Evolutionary conservation across 2,113 vertebrate genomes (phyloP).

Genomic region (Tympanuchus pallidicinctus): DNA sequence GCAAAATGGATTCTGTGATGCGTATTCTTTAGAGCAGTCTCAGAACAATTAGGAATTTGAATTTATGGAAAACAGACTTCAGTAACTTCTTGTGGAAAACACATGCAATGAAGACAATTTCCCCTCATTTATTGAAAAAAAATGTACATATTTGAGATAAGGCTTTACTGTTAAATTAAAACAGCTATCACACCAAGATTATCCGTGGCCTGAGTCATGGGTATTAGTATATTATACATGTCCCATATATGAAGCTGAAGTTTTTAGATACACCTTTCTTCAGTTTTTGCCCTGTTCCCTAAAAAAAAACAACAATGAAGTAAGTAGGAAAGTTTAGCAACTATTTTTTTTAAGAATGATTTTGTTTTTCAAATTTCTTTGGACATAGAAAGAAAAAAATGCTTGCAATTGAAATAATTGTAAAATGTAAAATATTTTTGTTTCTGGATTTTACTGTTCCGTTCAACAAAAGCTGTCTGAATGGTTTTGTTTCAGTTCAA

Average conservation of each 20-base stretch:
- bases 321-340: not conserved
- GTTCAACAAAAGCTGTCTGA: not conserved
- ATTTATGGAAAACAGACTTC: not conserved
- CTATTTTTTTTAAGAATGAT: not conserved
- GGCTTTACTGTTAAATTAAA: not conserved
- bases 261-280: not conserved
- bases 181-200: not conserved
- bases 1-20: not conserved
- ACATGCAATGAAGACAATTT: not conserved
- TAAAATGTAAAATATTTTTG: not conserved
- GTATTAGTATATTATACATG: not conserved
- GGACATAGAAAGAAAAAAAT: not conserved
- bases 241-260: not conserved
- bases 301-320: not conserved
- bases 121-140: not conserved
- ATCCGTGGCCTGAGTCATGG: not conserved
- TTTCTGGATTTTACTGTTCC: not conserved
- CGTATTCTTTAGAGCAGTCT: fast-evolving
- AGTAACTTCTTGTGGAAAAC: not conserved
- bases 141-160: not conserved
- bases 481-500: not conserved
- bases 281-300: not conserved
- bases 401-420: not conserved
- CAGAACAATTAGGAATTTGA: not conserved
- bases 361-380: not conserved